phyloP scores from a whole-genome alignment of 2,797 vertebrate species.

The Tokudaia tokunoshimensis region DNA sequence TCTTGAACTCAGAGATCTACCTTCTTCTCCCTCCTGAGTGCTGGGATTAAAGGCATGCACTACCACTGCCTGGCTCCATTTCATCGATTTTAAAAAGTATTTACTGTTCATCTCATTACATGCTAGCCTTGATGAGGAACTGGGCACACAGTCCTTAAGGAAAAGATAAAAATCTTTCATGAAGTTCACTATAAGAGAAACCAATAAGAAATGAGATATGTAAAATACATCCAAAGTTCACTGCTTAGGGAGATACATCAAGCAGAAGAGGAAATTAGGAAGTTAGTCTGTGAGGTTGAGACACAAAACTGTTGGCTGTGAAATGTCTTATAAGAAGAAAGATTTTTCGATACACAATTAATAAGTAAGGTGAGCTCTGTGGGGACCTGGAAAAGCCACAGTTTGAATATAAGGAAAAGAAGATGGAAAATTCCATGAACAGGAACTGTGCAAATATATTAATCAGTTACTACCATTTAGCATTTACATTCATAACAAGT shows the following conservation, averaged over 20 bases:
- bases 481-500: conserved; percentile 11
- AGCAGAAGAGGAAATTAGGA: neutral
- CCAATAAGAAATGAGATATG: neutral
- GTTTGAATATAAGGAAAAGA: neutral
- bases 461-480: neutral
- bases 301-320: neutral
- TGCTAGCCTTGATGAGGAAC: neutral
- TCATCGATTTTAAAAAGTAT: neutral
- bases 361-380: neutral
- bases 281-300: neutral
- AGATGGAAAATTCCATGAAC: neutral
- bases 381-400: neutral
- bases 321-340: neutral
- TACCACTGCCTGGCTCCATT: neutral
- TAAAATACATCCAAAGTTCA: neutral
- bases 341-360: neutral
- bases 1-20: neutral
- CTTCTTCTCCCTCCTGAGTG: neutral
- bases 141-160: neutral
- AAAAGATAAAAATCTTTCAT: neutral
- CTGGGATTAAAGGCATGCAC: neutral
- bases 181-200: neutral
- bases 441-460: neutral
- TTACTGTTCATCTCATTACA: neutral
- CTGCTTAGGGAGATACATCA: neutral